These are phyloP conservation scores for Colostygia pectinataria DNA, from an alignment of 2,888 invertebrate genomes.

Conservation along the genomic window DNA sequence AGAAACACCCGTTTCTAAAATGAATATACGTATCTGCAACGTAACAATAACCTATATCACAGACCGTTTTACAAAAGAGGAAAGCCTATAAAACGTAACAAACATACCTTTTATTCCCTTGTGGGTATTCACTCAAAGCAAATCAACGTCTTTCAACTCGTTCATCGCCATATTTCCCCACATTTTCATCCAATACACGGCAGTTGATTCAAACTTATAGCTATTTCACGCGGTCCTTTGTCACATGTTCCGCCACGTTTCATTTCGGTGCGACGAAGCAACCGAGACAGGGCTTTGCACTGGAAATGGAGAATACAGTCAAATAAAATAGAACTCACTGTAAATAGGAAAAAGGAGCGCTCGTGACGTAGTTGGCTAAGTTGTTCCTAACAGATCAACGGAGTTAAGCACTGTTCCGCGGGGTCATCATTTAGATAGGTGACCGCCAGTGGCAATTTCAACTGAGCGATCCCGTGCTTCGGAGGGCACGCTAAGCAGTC, in stretches of 20 bases:
- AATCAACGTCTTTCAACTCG: slow-evolving; percentile 10
- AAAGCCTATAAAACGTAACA: background rate
- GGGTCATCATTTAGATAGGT: too few relatives aligned
- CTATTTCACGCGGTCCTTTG: slow-evolving; percentile 13
- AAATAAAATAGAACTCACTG: slow-evolving; percentile 10
- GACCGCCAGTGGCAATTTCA: too few relatives aligned
- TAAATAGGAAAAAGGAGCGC: too few relatives aligned
- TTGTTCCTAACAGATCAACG: too few relatives aligned
- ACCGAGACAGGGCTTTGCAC: slow-evolving; percentile 11
- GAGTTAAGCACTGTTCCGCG: too few relatives aligned
- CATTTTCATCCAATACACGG: slow-evolving; percentile 11
- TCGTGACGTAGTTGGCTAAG: too few relatives aligned
- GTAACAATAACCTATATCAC: too few relatives aligned
- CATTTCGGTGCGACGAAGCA: slow-evolving; percentile 7
- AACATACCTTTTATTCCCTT: background rate
- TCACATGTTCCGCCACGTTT: slow-evolving; percentile 13
- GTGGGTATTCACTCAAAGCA: slow-evolving; percentile 6
- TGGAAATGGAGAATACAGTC: slow-evolving; percentile 14
- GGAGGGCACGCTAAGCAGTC: too few relatives aligned
- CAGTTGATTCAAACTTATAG: slow-evolving; percentile 11
- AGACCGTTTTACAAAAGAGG: too few relatives aligned
- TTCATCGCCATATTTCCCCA: slow-evolving; percentile 13
- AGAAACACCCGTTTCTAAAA: too few relatives aligned
- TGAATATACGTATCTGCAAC: too few relatives aligned
- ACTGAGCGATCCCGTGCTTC: too few relatives aligned